Evolutionary conservation across 2,888 invertebrate species (phyloP).

Genomic region (Tachina grossa): DNA sequence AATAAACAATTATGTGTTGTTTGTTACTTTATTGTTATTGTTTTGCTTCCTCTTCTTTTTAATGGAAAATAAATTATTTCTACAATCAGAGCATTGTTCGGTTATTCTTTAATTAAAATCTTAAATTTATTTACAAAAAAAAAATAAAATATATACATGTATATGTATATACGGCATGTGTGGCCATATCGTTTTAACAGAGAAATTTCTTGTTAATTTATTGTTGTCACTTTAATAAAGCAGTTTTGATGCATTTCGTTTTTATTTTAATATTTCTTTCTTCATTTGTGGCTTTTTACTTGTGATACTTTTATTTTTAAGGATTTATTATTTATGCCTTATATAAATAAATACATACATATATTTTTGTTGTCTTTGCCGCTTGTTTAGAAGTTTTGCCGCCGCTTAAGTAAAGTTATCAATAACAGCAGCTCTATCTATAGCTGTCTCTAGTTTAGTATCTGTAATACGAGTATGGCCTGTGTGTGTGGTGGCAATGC

Average conservation of each 20-base stretch:
- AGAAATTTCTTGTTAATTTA: slow-evolving; percentile 45
- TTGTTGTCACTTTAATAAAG: slow-evolving; percentile 42
- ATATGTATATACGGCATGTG: slow-evolving; percentile 14
- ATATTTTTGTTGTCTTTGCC: background rate
- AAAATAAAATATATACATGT: too few species aligned
- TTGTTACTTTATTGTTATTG: slow-evolving; percentile 21
- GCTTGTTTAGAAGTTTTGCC: slow-evolving; percentile 52
- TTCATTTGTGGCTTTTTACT: slow-evolving; percentile 10
- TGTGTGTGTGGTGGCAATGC: slow-evolving; percentile 20
- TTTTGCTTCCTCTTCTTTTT: background rate
- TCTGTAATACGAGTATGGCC: background rate
- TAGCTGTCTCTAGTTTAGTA: background rate
- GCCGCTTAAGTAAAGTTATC: slow-evolving; percentile 50
- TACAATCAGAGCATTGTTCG: slow-evolving; percentile 1
- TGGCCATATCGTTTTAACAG: slow-evolving; percentile 20
- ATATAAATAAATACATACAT: slow-evolving; percentile 42
- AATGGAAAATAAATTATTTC: slow-evolving; percentile 26
- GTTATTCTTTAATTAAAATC: slow-evolving; percentile 43
- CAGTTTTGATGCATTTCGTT: slow-evolving; percentile 40
- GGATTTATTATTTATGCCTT: slow-evolving; percentile 53
- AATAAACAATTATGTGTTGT: slow-evolving; percentile 63
- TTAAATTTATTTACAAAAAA: slow-evolving; percentile 21
- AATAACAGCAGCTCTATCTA: slow-evolving; percentile 31
- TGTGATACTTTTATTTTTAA: slow-evolving; percentile 18
- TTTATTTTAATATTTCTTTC: background rate